A percentile compares a stretch with the other conserved stretches of the same genome.
Conservation (phyloP, 2,113 vertebrate genomes). For the Poeciliopsis retropinna region DNA sequence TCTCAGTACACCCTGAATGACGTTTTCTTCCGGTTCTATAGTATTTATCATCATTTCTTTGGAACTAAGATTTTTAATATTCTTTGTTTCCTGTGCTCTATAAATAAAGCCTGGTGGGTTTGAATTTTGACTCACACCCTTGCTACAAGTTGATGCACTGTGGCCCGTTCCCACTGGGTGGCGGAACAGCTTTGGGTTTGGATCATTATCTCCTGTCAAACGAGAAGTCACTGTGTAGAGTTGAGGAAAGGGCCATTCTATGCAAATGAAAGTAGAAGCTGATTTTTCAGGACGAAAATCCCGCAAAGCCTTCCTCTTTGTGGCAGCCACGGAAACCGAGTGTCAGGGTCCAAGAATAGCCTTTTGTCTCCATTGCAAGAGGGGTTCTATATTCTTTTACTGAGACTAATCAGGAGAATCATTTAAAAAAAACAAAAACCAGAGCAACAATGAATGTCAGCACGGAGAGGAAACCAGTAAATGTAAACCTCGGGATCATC, state of each 20-base stretch:
- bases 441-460: not conserved
- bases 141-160: constrained; percentile 17
- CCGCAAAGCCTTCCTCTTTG: constrained; percentile 29
- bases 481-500: constrained; percentile 2
- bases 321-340: not conserved
- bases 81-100: not conserved
- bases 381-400: not conserved
- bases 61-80: constrained; percentile 5
- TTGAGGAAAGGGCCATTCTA: constrained; percentile 47
- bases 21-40: not conserved
- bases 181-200: constrained; percentile 36
- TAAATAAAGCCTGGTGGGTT: not conserved
- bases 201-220: not conserved
- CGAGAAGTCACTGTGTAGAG: not conserved
- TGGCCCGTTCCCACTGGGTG: constrained; percentile 57
- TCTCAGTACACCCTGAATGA: not conserved
- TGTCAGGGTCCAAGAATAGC: not conserved
- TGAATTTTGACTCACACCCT: constrained; percentile 2
- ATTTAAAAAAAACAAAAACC: not conserved
- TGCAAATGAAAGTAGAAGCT: constrained; percentile 57
- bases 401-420: not conserved
- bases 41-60: not conserved
- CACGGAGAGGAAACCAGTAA: not conserved
- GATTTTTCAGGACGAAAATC: constrained; percentile 31
- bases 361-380: constrained; percentile 7